Conservation (phyloP, 2,113 vertebrate species). For the Eubucco bourcierii region DNA sequence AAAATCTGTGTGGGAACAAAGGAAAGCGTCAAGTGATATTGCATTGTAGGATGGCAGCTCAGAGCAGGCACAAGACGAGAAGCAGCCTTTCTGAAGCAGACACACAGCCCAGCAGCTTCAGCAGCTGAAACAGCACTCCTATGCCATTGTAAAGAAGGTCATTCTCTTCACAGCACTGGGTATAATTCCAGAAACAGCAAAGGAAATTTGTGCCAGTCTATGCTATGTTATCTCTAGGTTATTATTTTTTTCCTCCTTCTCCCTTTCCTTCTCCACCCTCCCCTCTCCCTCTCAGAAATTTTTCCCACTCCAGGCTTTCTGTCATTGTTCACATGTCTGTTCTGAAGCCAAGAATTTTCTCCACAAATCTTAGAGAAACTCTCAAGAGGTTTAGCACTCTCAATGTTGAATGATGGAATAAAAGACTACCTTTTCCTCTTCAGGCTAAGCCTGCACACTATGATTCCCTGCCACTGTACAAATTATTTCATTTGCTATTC, state of each 20-base stretch:
- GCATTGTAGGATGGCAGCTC: neutral
- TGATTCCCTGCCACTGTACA: neutral
- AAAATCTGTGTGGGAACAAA: slow-evolving; percentile 75
- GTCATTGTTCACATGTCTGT: neutral
- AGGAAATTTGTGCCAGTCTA: neutral
- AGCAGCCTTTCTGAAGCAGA: neutral
- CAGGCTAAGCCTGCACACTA: neutral
- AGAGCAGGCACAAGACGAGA: neutral
- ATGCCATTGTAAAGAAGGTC: neutral
- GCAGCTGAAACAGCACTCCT: neutral
- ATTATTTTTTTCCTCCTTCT: neutral
- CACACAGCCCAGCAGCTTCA: neutral
- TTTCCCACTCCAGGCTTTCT: neutral
- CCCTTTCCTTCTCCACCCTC: neutral
- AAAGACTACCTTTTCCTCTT: neutral
- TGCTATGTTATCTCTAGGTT: neutral
- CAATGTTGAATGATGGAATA: neutral
- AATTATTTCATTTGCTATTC: slow-evolving; percentile 1
- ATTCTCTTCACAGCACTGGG: slow-evolving; percentile 20
- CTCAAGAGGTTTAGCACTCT: neutral
- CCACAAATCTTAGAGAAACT: neutral
- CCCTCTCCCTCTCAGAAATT: accelerated
- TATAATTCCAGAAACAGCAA: slow-evolving; percentile 17
- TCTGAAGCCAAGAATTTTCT: neutral
- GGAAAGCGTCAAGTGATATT: neutral